Conservation (phyloP, 2,797 vertebrate species). For the Rhynchotus rufescens region DNA sequence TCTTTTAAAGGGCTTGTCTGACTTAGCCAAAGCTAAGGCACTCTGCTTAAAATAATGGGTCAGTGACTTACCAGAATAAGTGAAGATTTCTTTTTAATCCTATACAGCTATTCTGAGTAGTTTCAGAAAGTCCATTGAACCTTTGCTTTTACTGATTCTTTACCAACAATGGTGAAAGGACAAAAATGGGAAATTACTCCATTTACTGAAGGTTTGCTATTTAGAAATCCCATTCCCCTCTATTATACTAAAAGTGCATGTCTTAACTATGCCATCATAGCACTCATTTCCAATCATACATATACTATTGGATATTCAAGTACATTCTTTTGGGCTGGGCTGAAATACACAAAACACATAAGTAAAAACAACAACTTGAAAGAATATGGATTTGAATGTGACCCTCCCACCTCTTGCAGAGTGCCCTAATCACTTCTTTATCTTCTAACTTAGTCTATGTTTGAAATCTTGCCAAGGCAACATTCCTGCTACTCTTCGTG, state of each 20-base stretch:
- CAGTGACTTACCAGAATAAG: neutral
- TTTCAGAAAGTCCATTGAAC: neutral
- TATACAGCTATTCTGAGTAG: neutral
- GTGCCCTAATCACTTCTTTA: neutral
- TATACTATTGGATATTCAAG: neutral
- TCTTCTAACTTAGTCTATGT: neutral
- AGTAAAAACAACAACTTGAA: neutral
- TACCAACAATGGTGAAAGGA: neutral
- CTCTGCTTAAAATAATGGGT: neutral
- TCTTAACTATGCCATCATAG: neutral
- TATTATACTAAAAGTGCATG: neutral
- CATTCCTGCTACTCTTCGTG: neutral
- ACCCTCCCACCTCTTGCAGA: neutral
- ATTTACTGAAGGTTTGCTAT: neutral
- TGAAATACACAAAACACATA: neutral
- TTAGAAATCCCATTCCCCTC: neutral
- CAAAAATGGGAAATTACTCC: neutral
- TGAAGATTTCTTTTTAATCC: constrained; percentile 36
- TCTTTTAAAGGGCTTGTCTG: constrained; percentile 33
- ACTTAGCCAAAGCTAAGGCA: constrained; percentile 22
- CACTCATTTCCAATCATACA: neutral
- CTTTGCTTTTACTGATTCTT: neutral
- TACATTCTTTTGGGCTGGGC: neutral
- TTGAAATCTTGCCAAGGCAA: neutral
- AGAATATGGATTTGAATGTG: neutral